Evolutionary conservation across 1,140 invertebrate genomes (phyloP).

Genomic region (Protaetia brevitarsis): DNA sequence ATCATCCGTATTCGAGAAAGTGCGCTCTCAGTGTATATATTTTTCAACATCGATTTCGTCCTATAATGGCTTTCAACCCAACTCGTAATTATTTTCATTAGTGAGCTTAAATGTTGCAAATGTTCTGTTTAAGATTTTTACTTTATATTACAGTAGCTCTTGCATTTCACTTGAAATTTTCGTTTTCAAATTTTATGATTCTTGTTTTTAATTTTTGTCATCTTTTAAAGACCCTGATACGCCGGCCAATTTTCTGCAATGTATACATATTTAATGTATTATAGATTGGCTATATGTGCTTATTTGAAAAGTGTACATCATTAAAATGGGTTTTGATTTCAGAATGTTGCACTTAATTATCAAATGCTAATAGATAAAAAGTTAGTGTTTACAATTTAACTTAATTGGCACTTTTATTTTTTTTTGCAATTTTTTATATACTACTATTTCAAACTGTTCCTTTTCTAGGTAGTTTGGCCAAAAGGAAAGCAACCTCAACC

Average conservation of each 20-base stretch:
- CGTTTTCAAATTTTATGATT: not conserved
- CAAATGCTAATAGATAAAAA: not conserved
- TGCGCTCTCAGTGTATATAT: conserved; percentile 23
- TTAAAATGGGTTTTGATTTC: not conserved
- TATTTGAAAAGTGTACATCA: not conserved
- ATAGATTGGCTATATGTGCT: not conserved
- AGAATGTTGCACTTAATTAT: not conserved
- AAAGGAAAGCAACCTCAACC: not conserved
- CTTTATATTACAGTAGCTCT: not conserved
- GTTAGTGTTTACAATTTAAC: no score
- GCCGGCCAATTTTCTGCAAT: conserved; percentile 5
- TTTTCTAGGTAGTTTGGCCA: not conserved
- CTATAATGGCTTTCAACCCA: conserved; percentile 37
- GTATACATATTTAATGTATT: conserved; percentile 1
- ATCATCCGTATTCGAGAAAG: conserved; percentile 1
- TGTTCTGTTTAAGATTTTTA: not conserved
- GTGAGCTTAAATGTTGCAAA: conserved; percentile 30
- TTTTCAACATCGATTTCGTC: conserved; percentile 44
- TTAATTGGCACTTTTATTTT: not conserved
- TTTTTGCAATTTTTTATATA: not conserved
- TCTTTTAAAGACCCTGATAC: conserved; percentile 14
- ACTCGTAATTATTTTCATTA: conserved; percentile 32
- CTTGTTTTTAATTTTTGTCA: conserved; percentile 1
- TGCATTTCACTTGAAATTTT: not conserved
- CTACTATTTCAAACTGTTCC: not conserved